These are phyloP conservation scores for Odontocerum albicorne DNA, from an alignment of 2,888 invertebrate genomes.

Conservation along the genomic window DNA sequence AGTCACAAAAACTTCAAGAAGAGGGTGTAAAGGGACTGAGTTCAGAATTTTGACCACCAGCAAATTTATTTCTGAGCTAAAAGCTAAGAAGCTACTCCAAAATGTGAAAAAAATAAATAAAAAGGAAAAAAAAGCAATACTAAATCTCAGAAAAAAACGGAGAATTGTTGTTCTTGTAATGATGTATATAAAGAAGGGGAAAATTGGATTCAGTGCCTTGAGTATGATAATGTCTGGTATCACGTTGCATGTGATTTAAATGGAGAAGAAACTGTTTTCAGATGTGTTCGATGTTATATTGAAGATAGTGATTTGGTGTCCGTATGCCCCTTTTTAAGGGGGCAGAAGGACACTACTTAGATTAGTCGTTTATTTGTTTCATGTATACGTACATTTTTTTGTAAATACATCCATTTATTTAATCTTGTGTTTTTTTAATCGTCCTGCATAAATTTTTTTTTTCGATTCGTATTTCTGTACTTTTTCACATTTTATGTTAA, in stretches of 20 bases:
- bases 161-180: conserved; percentile 3
- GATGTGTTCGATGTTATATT: conserved; percentile 9
- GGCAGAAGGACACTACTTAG: conserved; percentile 4
- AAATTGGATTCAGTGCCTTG: conserved; percentile 7
- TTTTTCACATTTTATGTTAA: conserved; percentile 3
- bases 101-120: conserved; percentile 2
- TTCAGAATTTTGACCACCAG: conserved; percentile 5
- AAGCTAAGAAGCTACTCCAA: conserved; percentile 6
- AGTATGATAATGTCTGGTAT: conserved; percentile 10
- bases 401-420: background rate
- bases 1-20: conserved; percentile 7
- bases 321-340: conserved; percentile 1
- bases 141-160: background rate
- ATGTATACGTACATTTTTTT: conserved; percentile 2
- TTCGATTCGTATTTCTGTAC: conserved; percentile 5
- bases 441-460: conserved; percentile 4
- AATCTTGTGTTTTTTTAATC: conserved; percentile 4
- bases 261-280: conserved; percentile 8
- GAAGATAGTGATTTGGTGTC: conserved; percentile 6
- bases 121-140: background rate
- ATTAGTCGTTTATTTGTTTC: conserved; percentile 2
- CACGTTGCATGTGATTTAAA: conserved; percentile 7
- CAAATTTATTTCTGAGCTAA: conserved; percentile 6
- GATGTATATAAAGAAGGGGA: conserved; percentile 1
- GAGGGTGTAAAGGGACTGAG: conserved; percentile 1